A percentile compares a stretch with the other conserved stretches of the same genome.
These are phyloP conservation scores for Hyposoter dolosus DNA, from an alignment of 2,888 invertebrate species.

Conservation along the genomic window DNA sequence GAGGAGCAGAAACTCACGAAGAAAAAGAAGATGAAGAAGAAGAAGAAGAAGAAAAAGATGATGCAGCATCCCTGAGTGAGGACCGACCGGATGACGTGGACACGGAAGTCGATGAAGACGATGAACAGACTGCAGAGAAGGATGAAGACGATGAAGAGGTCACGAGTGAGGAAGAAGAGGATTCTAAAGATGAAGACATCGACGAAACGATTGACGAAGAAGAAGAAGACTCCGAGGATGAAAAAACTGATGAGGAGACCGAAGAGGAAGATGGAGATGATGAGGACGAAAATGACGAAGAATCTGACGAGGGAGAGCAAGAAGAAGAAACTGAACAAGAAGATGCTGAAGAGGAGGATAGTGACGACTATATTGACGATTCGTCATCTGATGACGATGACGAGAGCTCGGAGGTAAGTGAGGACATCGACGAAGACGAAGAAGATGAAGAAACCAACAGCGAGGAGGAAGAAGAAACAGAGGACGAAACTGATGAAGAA, in stretches of 20 bases:
- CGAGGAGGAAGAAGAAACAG: neutral
- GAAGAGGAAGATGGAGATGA: neutral
- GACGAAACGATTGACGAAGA: conserved; percentile 18
- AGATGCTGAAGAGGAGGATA: too few relatives aligned
- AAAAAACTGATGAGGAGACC: neutral
- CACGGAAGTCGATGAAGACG: conserved; percentile 9
- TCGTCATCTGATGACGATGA: neutral
- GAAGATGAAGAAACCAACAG: neutral
- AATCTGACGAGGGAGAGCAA: neutral
- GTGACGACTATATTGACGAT: neutral
- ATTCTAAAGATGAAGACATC: neutral
- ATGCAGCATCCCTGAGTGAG: neutral
- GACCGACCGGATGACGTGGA: conserved; percentile 4
- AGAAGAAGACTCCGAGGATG: neutral
- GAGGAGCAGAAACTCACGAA: too few relatives aligned
- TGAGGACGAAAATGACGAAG: conserved; percentile 6
- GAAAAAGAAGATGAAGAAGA: neutral
- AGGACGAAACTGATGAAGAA: neutral
- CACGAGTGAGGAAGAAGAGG: neutral
- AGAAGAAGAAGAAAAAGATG: conserved; percentile 6
- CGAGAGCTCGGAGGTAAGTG: neutral
- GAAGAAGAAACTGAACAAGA: too few relatives aligned
- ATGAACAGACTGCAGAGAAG: neutral
- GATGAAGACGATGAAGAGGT: neutral
- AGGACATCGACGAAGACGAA: neutral